Base-by-base conservation (phyloP, 2,797 vertebrate genomes). In the Cheirogaleus major region DNA sequence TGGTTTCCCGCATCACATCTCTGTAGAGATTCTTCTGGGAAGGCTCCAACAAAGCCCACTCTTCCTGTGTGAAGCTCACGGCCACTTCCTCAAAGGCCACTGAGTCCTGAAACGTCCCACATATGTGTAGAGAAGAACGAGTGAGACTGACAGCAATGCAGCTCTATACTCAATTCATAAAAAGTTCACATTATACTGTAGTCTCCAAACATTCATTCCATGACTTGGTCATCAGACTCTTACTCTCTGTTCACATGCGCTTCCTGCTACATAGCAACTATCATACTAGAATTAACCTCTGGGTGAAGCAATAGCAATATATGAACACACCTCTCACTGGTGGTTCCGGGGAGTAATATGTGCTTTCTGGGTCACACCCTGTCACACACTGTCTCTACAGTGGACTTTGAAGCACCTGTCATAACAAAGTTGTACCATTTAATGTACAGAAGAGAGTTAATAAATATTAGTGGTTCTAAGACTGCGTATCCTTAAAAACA, bases 31-130 rank as follows among this genome's bases (percentile, higher is more conserved):
- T 78, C 79, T 72, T 84, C 85, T 95, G 91, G 38, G 32, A 55
- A 38, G 70, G 35, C 45, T 89, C n/a, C 43, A 95, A 52, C 69
- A 89, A 41, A 93, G 85, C 79, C 70, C 90, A 95, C 30, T 95
- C 94, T 41, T 95, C 85, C 52, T 32, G 43, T 0, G 85, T 89
- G 85, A 95, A 95, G 70, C 45, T 45, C 91, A 95, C 91, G 45
- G 63, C 79, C 65, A 93, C 79, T 48, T 95, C 84, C 59, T 95
- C 94, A 59, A 92, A 92, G 32, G 76, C 86, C 38, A 95, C 45
- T 10, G 61, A 73, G 20, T 81, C 89, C 94, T 92, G 14, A 80
- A 95, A 81, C 32, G 81, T 17, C 38, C 55, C 48, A 41, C 25
- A 82, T 20, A 22, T 27, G 14, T 52, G n/a, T 25, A 65, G 48